Evolutionary conservation across 2,888 invertebrate species (phyloP), one percentile per base, ranked within the genome.

Genomic region (Cephus spinipes): DNA sequence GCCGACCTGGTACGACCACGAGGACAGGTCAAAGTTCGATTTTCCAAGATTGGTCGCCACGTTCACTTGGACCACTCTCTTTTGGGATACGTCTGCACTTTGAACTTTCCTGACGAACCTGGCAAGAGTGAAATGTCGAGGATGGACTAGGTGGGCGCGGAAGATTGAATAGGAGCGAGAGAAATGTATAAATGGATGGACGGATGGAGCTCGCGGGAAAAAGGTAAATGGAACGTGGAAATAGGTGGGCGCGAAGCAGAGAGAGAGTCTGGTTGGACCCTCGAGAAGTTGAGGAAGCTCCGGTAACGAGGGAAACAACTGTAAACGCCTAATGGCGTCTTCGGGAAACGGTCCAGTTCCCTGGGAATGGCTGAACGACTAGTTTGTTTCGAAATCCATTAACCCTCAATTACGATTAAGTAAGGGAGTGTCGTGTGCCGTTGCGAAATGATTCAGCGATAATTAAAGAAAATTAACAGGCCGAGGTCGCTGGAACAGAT

Each of bases 381-480:
- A 74, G 77, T 77, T 73, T 76, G 78, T 79, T 74, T 80, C 80
- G 68, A 79, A 81, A 81, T 82, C 82, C 80, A 81, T 83, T 83
- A 82, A 82, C 82, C 78, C 77, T 81, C 79, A 82, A 83, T 82
- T 82, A 83, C 23, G 55, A 80, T 81, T 78, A 79, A 78, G 79
- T 76, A 77, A 78, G 68, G 79, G 73, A 77, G 75, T 74, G 73
- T 75, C 69, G 74, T 73, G 55, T 12, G 68, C 75, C 32, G 31
- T 55, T 55, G 75, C n/a, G 68, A 76, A 78, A 76, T 75, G 73
- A 74, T 76, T 73, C 68, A 68, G n/a, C 40, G 79, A 79, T 79
- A 83, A 83, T 79, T 78, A 80, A 74, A 73, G 73, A 73, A 68
- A 81, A 69, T 31, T 12, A 71, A 71, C 71, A 55, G 55, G 23